Conservation (phyloP, 2,797 vertebrate genomes). For the Crypturellus tataupa region DNA sequence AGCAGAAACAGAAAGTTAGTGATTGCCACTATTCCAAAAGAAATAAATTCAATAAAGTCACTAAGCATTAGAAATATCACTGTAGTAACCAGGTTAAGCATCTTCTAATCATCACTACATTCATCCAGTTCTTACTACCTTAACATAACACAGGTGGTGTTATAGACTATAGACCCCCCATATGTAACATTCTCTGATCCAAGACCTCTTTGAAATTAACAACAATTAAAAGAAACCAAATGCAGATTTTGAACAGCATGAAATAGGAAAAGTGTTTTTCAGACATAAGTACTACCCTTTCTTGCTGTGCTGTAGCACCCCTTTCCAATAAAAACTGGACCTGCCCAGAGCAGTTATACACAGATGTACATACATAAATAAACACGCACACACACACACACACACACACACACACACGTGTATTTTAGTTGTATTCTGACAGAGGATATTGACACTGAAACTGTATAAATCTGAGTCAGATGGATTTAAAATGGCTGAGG, state of each 20-base stretch:
- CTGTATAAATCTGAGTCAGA: neutral
- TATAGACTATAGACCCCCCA: neutral
- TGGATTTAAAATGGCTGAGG: neutral
- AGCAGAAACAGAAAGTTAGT: slow-evolving; percentile 31
- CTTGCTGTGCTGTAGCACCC: neutral
- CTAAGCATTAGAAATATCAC: neutral
- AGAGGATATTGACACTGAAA: neutral
- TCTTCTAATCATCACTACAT: neutral
- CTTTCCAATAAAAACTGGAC: neutral
- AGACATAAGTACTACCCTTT: neutral
- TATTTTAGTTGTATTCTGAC: neutral
- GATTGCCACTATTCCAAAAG: neutral
- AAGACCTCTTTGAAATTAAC: neutral
- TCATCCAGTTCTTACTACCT: neutral
- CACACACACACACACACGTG: neutral
- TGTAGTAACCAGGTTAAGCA: neutral
- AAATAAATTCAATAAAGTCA: neutral
- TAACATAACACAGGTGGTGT: neutral
- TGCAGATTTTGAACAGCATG: neutral
- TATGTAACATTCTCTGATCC: neutral
- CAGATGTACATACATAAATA: neutral
- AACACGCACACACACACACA: neutral
- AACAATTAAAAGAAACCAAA: neutral
- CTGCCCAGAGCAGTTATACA: neutral
- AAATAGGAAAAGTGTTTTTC: neutral